These are phyloP conservation scores for Amiota minor DNA, from an alignment of 2,888 invertebrate species.

Conservation along the genomic window DNA sequence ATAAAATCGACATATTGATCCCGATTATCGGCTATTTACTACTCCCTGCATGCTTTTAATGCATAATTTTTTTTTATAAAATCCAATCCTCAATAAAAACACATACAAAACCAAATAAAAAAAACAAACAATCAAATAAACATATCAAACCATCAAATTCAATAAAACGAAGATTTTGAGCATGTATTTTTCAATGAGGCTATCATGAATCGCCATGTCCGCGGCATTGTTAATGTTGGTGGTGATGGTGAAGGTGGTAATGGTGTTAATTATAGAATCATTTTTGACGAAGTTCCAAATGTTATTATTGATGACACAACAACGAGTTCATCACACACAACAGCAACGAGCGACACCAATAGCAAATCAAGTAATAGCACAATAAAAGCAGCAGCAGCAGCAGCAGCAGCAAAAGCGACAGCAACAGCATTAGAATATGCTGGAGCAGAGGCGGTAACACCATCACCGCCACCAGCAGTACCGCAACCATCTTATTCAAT, in stretches of 20 bases:
- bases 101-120: slow-evolving; percentile 24
- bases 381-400: slow-evolving; percentile 28
- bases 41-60: no score
- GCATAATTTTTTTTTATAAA: background rate
- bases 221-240: slow-evolving; percentile 37
- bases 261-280: slow-evolving; percentile 30
- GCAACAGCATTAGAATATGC: background rate
- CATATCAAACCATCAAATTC: slow-evolving; percentile 30
- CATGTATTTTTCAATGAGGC: slow-evolving; percentile 58
- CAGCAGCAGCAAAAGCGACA: slow-evolving; percentile 8
- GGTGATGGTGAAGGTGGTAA: slow-evolving; percentile 15
- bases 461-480: slow-evolving; percentile 30
- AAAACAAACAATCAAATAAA: slow-evolving; percentile 28
- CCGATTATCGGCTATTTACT: no score
- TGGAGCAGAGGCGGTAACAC: slow-evolving; percentile 10
- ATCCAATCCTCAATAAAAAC: slow-evolving; percentile 19
- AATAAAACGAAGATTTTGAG: slow-evolving; percentile 59
- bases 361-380: slow-evolving; percentile 39
- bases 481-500: slow-evolving; percentile 29
- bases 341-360: slow-evolving; percentile 19
- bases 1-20: no score
- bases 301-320: slow-evolving; percentile 55
- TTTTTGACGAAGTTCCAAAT: slow-evolving; percentile 42
- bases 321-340: slow-evolving; percentile 13
- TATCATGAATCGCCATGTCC: slow-evolving; percentile 50